Base-by-base conservation (phyloP, 2,113 vertebrate genomes). In the Ondatra zibethicus region DNA sequence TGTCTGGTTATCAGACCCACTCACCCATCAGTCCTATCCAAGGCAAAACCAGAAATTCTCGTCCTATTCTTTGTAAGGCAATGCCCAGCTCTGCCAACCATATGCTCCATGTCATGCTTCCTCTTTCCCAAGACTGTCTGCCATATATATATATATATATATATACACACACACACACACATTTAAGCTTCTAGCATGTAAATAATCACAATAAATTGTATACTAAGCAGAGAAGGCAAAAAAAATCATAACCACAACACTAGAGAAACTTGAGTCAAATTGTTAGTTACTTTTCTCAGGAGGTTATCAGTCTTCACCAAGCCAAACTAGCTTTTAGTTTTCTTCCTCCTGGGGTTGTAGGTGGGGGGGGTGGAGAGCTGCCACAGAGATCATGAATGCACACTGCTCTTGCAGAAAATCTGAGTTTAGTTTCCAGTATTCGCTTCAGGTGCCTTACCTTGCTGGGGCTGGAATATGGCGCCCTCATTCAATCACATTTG, bases 191-290 rank as follows among this genome's bases (percentile, higher is more conserved):
- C n/a, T 19, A 73, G 3, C 21, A 80, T 68, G 39, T 29, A 87
- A 76, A 58, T 66, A 81, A 80, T 45, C 31, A 27, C 31, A 86
- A 47, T 88, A 88, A 88, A 91, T 81, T 78, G 75, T 89, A 77
- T 6, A 70, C 21, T 55, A 12, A 65, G 12, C 25, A 68, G 66
- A 89, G 68, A 76, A 81, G 77, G 77, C 7, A 76, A 29, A 29
- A 21, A 19, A 72, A 63, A 33, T 29, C 9, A 52, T 61, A 82
- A 16, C 33, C 58, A 16, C 50, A 27, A 8, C 25, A 23, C 45
- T 75, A 33, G 21, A 58, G 42, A 29, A 87, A 39, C 55, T 36
- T 50, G 19, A 13, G 42, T 42, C 68, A 47, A 82, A 66, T 33
- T 42, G 39, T 36, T 84, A 87, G 11, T n/a, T 72, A 3, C 21